These are phyloP conservation scores for Tangara arthus DNA, from an alignment of 2,797 vertebrate genomes.

Conservation along the genomic window DNA sequence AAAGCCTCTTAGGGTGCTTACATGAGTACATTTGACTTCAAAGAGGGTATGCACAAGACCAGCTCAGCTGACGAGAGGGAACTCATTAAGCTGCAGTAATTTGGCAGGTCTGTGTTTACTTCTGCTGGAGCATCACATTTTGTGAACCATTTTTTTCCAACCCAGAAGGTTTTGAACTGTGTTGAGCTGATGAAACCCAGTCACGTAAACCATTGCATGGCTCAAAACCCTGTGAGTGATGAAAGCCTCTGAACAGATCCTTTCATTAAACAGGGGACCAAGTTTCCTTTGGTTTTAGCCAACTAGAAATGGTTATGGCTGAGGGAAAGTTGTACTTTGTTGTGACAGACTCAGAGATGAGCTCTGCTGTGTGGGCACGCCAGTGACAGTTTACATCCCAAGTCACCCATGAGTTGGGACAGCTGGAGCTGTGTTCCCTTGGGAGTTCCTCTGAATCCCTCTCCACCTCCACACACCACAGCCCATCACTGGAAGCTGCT, in stretches of 20 bases:
- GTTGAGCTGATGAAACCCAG: not conserved
- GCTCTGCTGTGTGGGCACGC: rapidly evolving
- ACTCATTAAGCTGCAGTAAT: conserved; percentile 9
- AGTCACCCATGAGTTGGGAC: not conserved
- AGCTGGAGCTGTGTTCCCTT: not conserved
- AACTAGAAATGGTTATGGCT: not conserved
- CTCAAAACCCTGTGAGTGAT: not conserved
- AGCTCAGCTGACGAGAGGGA: not conserved
- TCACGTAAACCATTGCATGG: not conserved
- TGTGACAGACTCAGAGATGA: not conserved
- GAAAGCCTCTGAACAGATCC: not conserved
- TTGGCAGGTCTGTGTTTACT: not conserved
- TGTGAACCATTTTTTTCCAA: not conserved
- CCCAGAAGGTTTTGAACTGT: not conserved
- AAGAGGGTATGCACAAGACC: not conserved
- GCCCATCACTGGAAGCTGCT: not conserved
- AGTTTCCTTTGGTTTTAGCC: not conserved
- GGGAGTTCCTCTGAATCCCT: not conserved
- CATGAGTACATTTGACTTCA: not conserved
- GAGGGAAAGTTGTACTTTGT: not conserved
- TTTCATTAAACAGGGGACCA: not conserved
- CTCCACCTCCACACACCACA: not conserved
- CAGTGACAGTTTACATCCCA: not conserved
- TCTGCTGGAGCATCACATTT: not conserved
- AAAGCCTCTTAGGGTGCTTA: not conserved